Base-by-base conservation (phyloP, 1,140 invertebrate genomes). In the Drosophila saltans region DNA sequence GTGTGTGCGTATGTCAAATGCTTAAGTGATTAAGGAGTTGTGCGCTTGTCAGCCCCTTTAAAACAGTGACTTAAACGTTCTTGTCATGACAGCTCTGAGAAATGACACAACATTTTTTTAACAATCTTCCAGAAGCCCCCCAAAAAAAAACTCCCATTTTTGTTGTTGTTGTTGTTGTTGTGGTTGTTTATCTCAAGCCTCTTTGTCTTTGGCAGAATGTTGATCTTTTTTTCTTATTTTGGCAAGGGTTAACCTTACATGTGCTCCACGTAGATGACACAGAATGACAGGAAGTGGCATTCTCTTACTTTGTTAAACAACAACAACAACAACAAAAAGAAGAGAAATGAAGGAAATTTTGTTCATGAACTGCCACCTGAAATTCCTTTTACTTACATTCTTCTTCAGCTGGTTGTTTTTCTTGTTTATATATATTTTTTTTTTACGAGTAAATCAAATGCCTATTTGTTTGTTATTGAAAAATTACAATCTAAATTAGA, bases 31-130 rank as follows among this genome's bases (percentile, higher is more conserved):
- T 69, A 76, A 64, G 73, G 59, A 68, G 55, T 66, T 55, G 36
- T 70, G 73, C 60, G 52, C 63, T 74, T 76, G 74, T 77, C 73
- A 75, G 73, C 65, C 73, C 75, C 75, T 69, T 75, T 62, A 75
- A 68, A 68, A 48, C 65, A 30, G 21, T 52, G 45, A 52, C 45
- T 52, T 74, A 73, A 74, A 73, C 72, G 56, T 74, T 63, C 70
- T 66, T 73, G 72, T 69, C 76, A 74, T 76, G 73, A 70, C 16
- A 26, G 74, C 58, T 40, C 41, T 65, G 74, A 77, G 73, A 70
- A 77, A 77, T 77, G 73, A 77, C 16, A 40, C 68, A 59, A 60
- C 73, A 76, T 65, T 70, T 16, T 67, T 67, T 65, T 61, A 62
- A 52, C 45, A 24, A 24, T 24, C 45, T 10, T 16, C 8, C 8